Base-by-base conservation (phyloP, 1,140 invertebrate genomes). In the Drosophila ambigua region DNA sequence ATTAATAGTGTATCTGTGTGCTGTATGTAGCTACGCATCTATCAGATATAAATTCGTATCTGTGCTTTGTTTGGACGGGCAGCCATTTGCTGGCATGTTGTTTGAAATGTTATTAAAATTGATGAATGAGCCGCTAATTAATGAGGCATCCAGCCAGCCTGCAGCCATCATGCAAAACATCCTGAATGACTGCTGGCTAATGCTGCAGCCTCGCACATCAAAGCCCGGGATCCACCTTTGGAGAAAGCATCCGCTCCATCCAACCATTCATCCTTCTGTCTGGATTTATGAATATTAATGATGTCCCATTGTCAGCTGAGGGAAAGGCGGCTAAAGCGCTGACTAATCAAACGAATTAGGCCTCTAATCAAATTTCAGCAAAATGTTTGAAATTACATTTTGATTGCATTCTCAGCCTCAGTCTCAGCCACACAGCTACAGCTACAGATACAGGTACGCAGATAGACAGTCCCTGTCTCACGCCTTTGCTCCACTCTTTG, bases 41-140 rank as follows among this genome's bases (percentile, higher is more conserved):
- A n/a, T 41, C 51, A 44, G 45, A 28, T 51, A 16, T 11, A 2
- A 9, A 15, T 20, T 20, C 20, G 20, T 20, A 20, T 20, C 15
- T 66, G 35, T 43, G 26, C 52, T 65, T 65, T 28, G 16, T 44
- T 43, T 43, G 16, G 16, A 16, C 16, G 16, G 16, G 16, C 16
- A 16, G n/a, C 51, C 61, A 51, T 64, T 78, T 16, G 16, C 16
- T 16, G 16, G 16, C 16, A 16, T 16, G 16, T 16, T 16, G 43
- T 72, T 71, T 60, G 45, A 75, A 90, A 91, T 91, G 54, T 79
- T 87, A 91, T 91, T 91, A 91, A 91, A 91, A 91, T 91, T 91
- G 85, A 91, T 91, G 90, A 91, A 91, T 91, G 72, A 73, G 74
- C 66, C 77, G 76, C 87, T 91, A 91, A 90, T 91, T 90, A 87